phyloP scores from a whole-genome alignment of 2,797 vertebrate genomes.

The Nasua narica region DNA sequence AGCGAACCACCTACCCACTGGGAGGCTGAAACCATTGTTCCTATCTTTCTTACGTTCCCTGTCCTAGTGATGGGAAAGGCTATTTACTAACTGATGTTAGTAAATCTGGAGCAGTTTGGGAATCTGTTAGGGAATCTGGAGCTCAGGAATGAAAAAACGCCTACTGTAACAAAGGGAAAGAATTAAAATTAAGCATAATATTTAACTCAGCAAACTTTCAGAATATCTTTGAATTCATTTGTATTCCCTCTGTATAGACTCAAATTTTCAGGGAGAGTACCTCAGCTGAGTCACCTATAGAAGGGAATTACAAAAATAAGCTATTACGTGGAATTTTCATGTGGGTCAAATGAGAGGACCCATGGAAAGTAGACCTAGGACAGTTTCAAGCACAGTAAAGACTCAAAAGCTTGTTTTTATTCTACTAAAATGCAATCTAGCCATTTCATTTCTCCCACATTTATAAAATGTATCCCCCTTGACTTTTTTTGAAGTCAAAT shows the following conservation, averaged over 20 bases:
- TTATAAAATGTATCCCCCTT: neutral
- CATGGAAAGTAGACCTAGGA: neutral
- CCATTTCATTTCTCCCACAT: neutral
- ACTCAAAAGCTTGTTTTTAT: neutral
- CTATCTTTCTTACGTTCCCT: too few relatives aligned
- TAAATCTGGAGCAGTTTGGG: neutral
- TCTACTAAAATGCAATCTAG: neutral
- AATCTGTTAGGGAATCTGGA: neutral
- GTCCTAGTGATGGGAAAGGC: neutral
- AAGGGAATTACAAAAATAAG: neutral
- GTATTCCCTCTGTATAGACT: neutral
- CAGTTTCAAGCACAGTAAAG: neutral
- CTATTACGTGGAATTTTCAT: neutral
- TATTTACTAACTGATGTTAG: neutral
- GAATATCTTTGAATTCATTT: neutral
- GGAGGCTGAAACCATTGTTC: neutral
- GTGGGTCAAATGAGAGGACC: neutral
- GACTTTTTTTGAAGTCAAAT: slow-evolving; percentile 5
- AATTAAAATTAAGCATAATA: neutral
- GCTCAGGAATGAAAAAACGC: neutral
- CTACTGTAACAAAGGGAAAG: neutral
- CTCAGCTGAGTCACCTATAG: neutral
- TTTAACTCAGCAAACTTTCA: neutral
- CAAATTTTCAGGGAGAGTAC: neutral
- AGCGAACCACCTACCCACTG: neutral